Base-by-base conservation (phyloP, 2,113 vertebrate species). In the Benitochromis conjunctus region DNA sequence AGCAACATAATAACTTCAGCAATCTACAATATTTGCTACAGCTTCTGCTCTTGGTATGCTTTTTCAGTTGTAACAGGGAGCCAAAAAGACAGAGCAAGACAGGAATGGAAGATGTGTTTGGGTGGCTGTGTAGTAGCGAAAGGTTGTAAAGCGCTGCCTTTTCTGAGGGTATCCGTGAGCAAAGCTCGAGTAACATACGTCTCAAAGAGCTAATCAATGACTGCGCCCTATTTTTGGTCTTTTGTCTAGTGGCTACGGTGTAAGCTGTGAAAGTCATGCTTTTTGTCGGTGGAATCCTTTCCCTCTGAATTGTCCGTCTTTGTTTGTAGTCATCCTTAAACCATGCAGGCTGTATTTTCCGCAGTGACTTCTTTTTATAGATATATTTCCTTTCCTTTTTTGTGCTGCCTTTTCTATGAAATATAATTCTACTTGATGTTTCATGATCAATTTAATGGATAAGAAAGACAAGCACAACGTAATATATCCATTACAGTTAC, bases 231-330 rank as follows among this genome's bases (percentile, higher is more conserved):
- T 80, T 91, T 88, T 69, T 86, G 16, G 34, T 92, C 66, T 76
- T 84, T 90, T 89, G 89, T 92, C 34, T 56, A 71, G 80, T 85
- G 82, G 83, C 64, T 78, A 9, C 55, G 5, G 13, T 88, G 78
- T 79, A 80, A 88, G 80, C 82, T 85, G 53, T 87, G 51, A 86
- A 86, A 88, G 69, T 88, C 78, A 57, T 62, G 58, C 81, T 55
- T 78, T 55, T 80, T 79, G 41, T 79, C 69, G 31, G 64, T 51
- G 84, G 64, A 55, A 85, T 55, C 38, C 46, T 83, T 76, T 87
- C 38, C n/a, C 41, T 66, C 46, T 82, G 34, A 77, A 74, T 16
- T 38, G 46, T 85, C 36, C 16, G 4, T 78, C 31, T 24, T 82
- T 76, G 38, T 83, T 81, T 80, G 46, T 84, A 77, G 62, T 85